Evolutionary conservation across 2,797 vertebrate species (phyloP).

Genomic region (Sibirionetta formosa): DNA sequence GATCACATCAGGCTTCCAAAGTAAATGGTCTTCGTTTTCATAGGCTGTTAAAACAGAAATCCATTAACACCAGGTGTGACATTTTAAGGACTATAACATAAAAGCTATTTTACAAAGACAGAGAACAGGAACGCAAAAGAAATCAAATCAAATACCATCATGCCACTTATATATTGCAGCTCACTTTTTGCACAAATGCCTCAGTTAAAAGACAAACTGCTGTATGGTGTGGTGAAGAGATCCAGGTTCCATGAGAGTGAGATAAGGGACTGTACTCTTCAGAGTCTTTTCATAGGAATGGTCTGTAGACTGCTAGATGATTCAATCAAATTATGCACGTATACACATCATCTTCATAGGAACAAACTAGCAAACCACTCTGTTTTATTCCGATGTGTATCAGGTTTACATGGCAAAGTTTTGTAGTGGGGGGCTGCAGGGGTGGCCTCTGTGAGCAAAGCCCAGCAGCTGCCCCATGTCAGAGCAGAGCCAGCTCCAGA

Average conservation of each 20-base stretch:
- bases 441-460: neutral
- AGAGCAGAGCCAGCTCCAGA: neutral
- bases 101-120: neutral
- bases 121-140: neutral
- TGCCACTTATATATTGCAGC: neutral
- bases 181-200: neutral
- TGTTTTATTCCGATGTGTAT: neutral
- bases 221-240: neutral
- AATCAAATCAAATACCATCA: neutral
- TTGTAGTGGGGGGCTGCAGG: neutral
- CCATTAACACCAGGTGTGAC: neutral
- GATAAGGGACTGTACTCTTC: neutral
- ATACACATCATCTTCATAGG: neutral
- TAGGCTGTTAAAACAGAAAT: conserved; percentile 85
- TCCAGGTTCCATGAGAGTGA: neutral
- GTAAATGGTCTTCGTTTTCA: conserved; percentile 94
- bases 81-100: neutral
- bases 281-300: neutral
- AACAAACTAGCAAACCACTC: neutral
- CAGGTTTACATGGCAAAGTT: neutral
- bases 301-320: neutral
- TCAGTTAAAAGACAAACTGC: neutral
- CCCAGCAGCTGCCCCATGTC: neutral
- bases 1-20: conserved; percentile 92
- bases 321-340: neutral